A percentile compares a stretch with the other conserved stretches of the same genome.
Evolutionary conservation across 2,797 vertebrate species (phyloP).

Genomic region (Brotula barbata): DNA sequence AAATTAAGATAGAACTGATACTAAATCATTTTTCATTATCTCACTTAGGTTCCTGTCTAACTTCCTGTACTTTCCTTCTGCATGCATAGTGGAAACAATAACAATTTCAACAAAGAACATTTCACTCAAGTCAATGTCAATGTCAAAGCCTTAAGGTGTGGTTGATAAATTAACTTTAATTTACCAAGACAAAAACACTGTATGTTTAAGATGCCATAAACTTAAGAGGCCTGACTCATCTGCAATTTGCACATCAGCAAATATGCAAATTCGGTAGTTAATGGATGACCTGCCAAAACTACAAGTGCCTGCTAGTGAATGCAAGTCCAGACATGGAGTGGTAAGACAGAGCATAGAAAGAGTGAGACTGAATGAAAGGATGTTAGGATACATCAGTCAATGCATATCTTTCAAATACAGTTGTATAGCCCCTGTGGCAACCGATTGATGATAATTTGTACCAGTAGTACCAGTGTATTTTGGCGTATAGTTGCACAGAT

Average conservation of each 20-base stretch:
- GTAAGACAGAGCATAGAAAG: not conserved
- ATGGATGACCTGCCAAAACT: not conserved
- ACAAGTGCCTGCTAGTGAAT: not conserved
- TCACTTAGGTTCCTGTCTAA: too few relatives aligned
- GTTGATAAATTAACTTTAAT: not conserved
- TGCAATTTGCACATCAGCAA: not conserved
- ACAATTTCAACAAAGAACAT: too few relatives aligned
- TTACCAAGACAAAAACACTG: too few relatives aligned
- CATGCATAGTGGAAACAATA: too few relatives aligned
- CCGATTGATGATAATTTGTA: too few relatives aligned
- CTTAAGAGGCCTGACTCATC: slow-evolving; percentile 19
- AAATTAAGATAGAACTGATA: too few relatives aligned
- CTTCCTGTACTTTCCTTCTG: not conserved
- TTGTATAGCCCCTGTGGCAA: too few relatives aligned
- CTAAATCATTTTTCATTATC: too few relatives aligned
- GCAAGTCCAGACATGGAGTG: slow-evolving; percentile 13
- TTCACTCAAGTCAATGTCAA: too few relatives aligned
- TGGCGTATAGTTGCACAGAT: too few relatives aligned
- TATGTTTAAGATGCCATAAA: slow-evolving; percentile 3
- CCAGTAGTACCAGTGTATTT: too few relatives aligned
- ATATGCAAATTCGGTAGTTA: slow-evolving; percentile 48
- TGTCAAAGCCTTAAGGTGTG: not conserved
- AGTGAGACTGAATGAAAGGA: not conserved
- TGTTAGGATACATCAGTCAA: not conserved
- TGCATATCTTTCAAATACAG: too few relatives aligned